phyloP scores from a whole-genome alignment of 2,888 invertebrate genomes.

The Neoitamus cyanurus region DNA sequence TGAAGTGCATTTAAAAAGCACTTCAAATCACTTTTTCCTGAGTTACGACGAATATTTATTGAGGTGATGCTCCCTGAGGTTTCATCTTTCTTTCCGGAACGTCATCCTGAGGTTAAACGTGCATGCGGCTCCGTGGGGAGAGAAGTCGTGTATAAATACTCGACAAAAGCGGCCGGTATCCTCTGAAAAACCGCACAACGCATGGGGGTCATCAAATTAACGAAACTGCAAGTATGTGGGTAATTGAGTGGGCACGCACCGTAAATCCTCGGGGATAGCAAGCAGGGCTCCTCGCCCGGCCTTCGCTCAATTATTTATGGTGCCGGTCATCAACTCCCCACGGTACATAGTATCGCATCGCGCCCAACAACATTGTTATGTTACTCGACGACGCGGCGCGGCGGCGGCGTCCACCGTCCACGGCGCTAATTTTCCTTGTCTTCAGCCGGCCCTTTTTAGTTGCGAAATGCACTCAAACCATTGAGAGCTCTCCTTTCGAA shows the following conservation, averaged over 20 bases:
- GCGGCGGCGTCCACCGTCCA: not conserved
- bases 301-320: conserved; percentile 28
- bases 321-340: conserved; percentile 8
- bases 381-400: no score
- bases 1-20: conserved; percentile 49
- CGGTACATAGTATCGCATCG: not conserved
- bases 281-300: not conserved
- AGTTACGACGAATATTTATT: conserved; percentile 49
- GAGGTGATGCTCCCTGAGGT: conserved; percentile 44
- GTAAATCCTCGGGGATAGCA: conserved; percentile 6
- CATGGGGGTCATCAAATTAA: conserved; percentile 39
- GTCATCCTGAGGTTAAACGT: conserved; percentile 20
- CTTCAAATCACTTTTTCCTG: conserved; percentile 50
- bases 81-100: conserved; percentile 43
- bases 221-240: conserved; percentile 33
- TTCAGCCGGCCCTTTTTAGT: no score
- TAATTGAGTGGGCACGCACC: conserved; percentile 44
- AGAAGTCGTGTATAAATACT: conserved; percentile 29
- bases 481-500: no score
- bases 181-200: conserved; percentile 33
- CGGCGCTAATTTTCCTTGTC: no score
- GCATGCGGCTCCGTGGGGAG: not conserved
- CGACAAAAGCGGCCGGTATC: conserved; percentile 25
- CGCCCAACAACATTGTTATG: not conserved
- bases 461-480: no score